Evolutionary conservation across 2,888 invertebrate species (phyloP).

Genomic region (Portevinia maculata): DNA sequence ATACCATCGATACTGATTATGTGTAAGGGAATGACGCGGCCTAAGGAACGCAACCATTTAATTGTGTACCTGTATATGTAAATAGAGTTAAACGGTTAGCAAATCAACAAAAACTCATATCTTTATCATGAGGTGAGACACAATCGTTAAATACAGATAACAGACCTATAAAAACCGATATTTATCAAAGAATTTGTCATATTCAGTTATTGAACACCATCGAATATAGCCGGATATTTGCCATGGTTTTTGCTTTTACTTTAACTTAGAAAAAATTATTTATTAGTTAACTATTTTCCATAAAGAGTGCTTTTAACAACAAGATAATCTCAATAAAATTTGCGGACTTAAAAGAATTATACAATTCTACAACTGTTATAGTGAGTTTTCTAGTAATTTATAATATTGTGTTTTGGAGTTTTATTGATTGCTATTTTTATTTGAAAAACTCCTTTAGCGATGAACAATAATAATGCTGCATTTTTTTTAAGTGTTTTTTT

Average conservation of each 20-base stretch:
- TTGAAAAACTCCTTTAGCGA: conserved; percentile 32
- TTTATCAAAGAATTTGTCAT: conserved; percentile 50
- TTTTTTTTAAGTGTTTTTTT: background rate
- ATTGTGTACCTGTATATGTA: background rate
- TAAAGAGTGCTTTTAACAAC: background rate
- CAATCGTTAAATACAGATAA: conserved; percentile 55
- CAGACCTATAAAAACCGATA: conserved; percentile 64
- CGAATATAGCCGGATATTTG: conserved; percentile 28
- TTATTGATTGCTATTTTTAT: conserved; percentile 9
- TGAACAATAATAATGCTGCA: background rate
- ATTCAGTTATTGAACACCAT: conserved; percentile 56
- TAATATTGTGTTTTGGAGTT: conserved; percentile 14
- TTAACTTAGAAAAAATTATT: background rate
- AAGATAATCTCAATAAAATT: background rate
- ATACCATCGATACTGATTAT: conserved; percentile 10
- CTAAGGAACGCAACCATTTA: background rate
- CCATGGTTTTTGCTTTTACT: background rate
- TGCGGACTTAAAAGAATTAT: background rate
- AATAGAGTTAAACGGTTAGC: conserved; percentile 3
- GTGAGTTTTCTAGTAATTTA: conserved; percentile 9
- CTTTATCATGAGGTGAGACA: conserved; percentile 44
- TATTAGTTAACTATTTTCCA: background rate
- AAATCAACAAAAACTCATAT: conserved; percentile 36
- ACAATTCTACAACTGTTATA: background rate
- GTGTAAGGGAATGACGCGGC: background rate